Evolutionary conservation across 2,888 invertebrate species (phyloP).

Genomic region (Embidobia sp.): DNA sequence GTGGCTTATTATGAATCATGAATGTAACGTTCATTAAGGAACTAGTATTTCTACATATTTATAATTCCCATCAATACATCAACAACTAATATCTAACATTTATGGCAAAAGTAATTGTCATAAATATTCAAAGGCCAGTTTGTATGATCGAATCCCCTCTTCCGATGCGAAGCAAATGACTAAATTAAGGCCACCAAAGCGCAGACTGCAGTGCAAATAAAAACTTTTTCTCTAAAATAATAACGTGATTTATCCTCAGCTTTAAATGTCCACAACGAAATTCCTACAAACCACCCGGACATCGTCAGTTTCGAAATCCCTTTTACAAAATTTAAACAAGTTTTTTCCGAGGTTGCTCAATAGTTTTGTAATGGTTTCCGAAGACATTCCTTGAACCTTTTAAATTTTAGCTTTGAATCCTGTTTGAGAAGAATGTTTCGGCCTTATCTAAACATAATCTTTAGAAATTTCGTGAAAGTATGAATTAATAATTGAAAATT

Average conservation of each 20-base stretch:
- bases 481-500: too few species aligned
- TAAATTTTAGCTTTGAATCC: conserved; percentile 21
- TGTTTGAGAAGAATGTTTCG: not conserved
- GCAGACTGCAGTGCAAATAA: not conserved
- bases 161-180: too few species aligned
- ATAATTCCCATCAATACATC: conserved; percentile 18
- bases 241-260: not conserved
- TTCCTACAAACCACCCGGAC: conserved; percentile 25
- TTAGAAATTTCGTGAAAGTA: too few species aligned
- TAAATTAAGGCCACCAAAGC: too few species aligned
- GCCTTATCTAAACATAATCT: not conserved
- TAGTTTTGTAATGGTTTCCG: conserved; percentile 36
- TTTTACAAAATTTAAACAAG: conserved; percentile 50
- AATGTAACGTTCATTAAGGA: conserved; percentile 31
- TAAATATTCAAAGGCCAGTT: too few species aligned
- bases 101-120: too few species aligned
- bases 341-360: conserved; percentile 43
- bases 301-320: conserved; percentile 36
- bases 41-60: conserved; percentile 29
- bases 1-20: conserved; percentile 45
- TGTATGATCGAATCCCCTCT: too few species aligned
- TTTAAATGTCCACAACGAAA: conserved; percentile 6
- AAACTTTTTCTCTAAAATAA: conserved; percentile 4
- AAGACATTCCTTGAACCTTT: conserved; percentile 37
- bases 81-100: too few species aligned